Evolutionary conservation across 2,113 vertebrate genomes (phyloP).

Genomic region (Oryzias celebensis): DNA sequence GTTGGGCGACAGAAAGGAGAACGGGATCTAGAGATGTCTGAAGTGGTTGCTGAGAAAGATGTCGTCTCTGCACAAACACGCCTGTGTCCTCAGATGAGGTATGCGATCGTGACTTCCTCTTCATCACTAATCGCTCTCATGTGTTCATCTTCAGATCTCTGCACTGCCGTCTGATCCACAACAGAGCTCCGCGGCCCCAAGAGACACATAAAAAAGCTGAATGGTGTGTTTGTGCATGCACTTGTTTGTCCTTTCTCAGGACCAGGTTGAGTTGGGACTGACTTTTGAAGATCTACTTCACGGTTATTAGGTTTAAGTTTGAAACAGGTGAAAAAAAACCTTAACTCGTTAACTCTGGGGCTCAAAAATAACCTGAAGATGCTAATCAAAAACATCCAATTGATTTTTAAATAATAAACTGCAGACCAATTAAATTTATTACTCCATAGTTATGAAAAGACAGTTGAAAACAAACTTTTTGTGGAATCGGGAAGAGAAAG

Average conservation of each 20-base stretch:
- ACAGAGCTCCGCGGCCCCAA: conserved; percentile 20
- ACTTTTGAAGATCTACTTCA: background rate
- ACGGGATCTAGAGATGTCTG: background rate
- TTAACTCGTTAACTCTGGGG: too few species aligned
- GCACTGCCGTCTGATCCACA: conserved; percentile 76
- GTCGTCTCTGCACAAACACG: conserved; percentile 27
- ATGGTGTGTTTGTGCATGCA: conserved; percentile 11
- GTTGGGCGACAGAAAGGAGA: too few species aligned
- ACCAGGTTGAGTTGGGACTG: background rate
- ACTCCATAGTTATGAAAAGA: too few species aligned
- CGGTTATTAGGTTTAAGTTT: background rate
- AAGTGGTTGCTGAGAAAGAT: background rate
- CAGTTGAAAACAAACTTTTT: conserved; percentile 2
- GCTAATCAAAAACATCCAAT: too few species aligned
- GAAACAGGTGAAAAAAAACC: too few species aligned
- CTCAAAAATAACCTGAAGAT: too few species aligned
- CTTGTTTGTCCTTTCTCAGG: conserved; percentile 15
- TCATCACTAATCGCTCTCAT: conserved; percentile 94
- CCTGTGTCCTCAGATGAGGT: conserved; percentile 56
- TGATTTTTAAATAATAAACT: too few species aligned
- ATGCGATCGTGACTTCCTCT: conserved; percentile 89
- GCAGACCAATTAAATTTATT: too few species aligned
- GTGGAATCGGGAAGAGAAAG: conserved; percentile 25
- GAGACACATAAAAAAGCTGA: conserved; percentile 17
- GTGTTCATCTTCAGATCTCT: conserved; percentile 77